These are phyloP conservation scores for Scolanthus callimorphus DNA, from an alignment of 92 coral and sea anemone genomes.

Conservation along the genomic window DNA sequence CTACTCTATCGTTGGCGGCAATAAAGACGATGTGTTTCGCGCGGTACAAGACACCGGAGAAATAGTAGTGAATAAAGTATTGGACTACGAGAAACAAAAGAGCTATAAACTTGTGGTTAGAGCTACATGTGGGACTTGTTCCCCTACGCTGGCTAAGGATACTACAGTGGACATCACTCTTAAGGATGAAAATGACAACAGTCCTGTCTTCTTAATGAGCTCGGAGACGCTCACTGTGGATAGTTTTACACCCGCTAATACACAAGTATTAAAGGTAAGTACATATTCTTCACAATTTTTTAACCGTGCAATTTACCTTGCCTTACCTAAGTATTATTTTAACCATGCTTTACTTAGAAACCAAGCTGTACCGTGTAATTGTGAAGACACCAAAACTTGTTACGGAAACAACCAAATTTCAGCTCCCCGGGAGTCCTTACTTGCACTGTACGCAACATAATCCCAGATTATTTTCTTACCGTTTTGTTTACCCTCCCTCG, in stretches of 20 bases:
- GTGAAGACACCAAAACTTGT: no score
- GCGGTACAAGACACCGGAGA: conserved; percentile 52
- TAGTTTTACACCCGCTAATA: conserved; percentile 53
- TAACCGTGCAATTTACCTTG: no score
- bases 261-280: conserved; percentile 50
- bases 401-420: no score
- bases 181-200: conserved; percentile 73
- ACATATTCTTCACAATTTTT: no score
- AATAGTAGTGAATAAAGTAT: conserved; percentile 34
- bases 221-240: conserved; percentile 36
- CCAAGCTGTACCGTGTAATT: no score
- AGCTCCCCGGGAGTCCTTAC: no score
- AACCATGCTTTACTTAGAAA: no score
- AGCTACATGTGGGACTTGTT: conserved; percentile 32
- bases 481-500: no score
- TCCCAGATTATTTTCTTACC: no score
- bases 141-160: conserved; percentile 59
- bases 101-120: conserved; percentile 65
- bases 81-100: conserved; percentile 63
- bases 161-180: conserved; percentile 53
- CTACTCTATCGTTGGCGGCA: conserved; percentile 81
- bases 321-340: no score
- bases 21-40: conserved; percentile 53
- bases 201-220: conserved; percentile 55
- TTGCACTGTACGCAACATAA: no score